Base-by-base conservation (phyloP, 2,888 invertebrate species). In the Stenichneumon culpator region DNA sequence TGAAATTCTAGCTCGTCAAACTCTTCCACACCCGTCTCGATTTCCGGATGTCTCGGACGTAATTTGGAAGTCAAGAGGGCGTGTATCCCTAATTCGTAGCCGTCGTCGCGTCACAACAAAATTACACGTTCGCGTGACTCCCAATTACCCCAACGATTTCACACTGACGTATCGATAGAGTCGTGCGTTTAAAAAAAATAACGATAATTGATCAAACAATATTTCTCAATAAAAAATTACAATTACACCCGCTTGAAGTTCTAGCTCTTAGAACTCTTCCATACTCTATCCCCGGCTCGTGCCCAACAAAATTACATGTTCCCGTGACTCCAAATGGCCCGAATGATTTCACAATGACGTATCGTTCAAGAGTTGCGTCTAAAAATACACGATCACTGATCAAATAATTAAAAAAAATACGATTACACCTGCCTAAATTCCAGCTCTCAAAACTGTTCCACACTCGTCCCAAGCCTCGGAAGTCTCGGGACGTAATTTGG, bases 41-140 rank as follows among this genome's bases (percentile, higher is more conserved):
- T 1, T 52, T 19, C 5, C 52, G n/a, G 52, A 16, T 11, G 16
- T n/a, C 5, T 52, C 52, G 5, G n/a, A 16, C 52, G n/a, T 52
- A 52, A 52, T 52, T 60, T 28, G 60, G 60, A 25, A 60, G 60
- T 28, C n/a, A 19, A n/a, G 52, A 52, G 16, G 52, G 52, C n/a
- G 52, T 19, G 52, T 52, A 52, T 16, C 39, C 1, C 39, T 39
- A 11, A 9, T 11, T 11, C 1, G 11, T 39, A 11, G 39, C 9
- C 11, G 7, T 14, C 22, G 65, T 60, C 65, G 47, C 36, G 75
- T 75, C 83, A 77, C 70, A 80, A 83, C 75, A 80, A 74, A 80
- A 72, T 79, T 63, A 60, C 44, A 68, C 22, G 44, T 16, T 47
- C 44, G 32, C 52, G 11, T 19, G 39, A n/a, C 22, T 50, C 16